Percentiles rank a stretch among this genome's conserved stretches.
phyloP scores from a whole-genome alignment of 1,140 invertebrate genomes.

The Nylanderia fulva region DNA sequence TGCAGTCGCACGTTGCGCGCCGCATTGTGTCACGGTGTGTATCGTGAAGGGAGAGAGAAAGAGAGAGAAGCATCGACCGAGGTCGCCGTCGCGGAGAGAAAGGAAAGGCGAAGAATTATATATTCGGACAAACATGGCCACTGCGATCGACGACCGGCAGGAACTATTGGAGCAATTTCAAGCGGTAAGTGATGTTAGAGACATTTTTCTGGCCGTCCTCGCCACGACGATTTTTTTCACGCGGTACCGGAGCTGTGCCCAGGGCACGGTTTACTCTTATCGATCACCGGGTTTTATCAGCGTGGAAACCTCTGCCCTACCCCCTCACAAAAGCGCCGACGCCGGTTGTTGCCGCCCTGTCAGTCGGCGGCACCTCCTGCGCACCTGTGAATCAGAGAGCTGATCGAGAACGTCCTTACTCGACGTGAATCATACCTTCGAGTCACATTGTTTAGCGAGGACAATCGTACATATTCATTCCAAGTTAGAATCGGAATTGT shows the following conservation, averaged over 20 bases:
- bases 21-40: slow-evolving; percentile 40
- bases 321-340: neutral
- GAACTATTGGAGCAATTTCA: slow-evolving; percentile 83
- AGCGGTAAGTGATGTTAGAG: slow-evolving; percentile 83
- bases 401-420: neutral
- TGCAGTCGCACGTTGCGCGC: slow-evolving; percentile 28
- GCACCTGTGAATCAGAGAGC: neutral
- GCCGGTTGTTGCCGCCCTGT: slow-evolving; percentile 67
- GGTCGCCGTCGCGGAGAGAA: slow-evolving; percentile 56
- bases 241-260: neutral
- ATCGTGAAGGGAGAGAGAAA: slow-evolving; percentile 36
- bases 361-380: slow-evolving; percentile 9
- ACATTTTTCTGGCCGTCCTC: no score
- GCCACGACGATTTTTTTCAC: no score
- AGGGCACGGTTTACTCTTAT: slow-evolving; percentile 73
- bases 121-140: slow-evolving; percentile 83
- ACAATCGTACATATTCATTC: neutral
- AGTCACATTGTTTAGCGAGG: neutral
- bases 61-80: slow-evolving; percentile 51
- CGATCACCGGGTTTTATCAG: slow-evolving; percentile 78
- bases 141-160: slow-evolving; percentile 84
- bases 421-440: neutral
- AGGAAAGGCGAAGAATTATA: slow-evolving; percentile 75
- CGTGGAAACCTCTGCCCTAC: slow-evolving; percentile 67
- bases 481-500: neutral